Percentiles rank a stretch among this genome's conserved stretches.
phyloP scores from a whole-genome alignment of 2,113 vertebrate species.

The Phalacrocorax brasilianus region DNA sequence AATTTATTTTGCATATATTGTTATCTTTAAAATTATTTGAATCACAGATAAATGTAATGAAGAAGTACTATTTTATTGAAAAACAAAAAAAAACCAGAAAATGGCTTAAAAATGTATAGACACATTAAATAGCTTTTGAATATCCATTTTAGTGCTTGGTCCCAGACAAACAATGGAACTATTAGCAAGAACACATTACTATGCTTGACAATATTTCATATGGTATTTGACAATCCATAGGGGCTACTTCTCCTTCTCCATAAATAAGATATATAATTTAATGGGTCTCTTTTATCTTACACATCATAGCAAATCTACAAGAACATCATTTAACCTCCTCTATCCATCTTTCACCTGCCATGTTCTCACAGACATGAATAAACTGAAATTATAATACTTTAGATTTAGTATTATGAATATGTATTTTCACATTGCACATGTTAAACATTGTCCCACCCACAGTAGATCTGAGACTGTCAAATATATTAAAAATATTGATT shows the following conservation, averaged over 20 bases:
- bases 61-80: conserved; percentile 3
- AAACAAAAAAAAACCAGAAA: not conserved
- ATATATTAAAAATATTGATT: conserved; percentile 43
- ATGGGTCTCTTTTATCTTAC: conserved; percentile 72
- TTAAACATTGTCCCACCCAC: conserved; percentile 41
- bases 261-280: conserved; percentile 78
- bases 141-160: conserved; percentile 31
- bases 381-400: conserved; percentile 54
- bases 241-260: conserved; percentile 67
- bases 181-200: conserved; percentile 69
- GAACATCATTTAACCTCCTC: conserved; percentile 73
- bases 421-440: conserved; percentile 34
- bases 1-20: not conserved
- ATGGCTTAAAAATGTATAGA: conserved; percentile 19
- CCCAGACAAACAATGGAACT: conserved; percentile 53
- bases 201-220: conserved; percentile 62
- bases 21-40: not conserved
- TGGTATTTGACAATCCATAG: conserved; percentile 71
- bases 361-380: conserved; percentile 51
- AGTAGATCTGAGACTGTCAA: conserved; percentile 39
- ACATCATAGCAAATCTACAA: conserved; percentile 68
- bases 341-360: conserved; percentile 63
- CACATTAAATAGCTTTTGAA: conserved; percentile 7
- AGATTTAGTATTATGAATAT: conserved; percentile 57
- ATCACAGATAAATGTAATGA: not conserved